Base-by-base conservation (phyloP, 1,140 invertebrate species). In the Cecropterus lyciades region DNA sequence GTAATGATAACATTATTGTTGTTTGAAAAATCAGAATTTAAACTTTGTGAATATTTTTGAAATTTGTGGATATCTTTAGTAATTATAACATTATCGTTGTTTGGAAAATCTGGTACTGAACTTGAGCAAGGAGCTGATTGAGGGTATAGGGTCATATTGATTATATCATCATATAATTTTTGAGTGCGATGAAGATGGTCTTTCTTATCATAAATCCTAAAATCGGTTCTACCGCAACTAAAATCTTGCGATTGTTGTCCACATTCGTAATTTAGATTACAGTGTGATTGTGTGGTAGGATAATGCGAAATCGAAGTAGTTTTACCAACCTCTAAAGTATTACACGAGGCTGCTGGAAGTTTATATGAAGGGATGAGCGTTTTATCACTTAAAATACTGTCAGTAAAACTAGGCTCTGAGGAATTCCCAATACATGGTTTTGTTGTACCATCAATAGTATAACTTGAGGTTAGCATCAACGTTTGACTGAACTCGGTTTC, bases 271-370 rank as follows among this genome's bases (percentile, higher is more conserved):
- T n/a, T 72, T 27, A 80, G 56, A 45, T 69, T 73, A 16, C 51
- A 33, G 24, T 71, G 63, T 43, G 75, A 79, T 20, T 56, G 55
- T 0, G 40, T 24, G 11, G 52, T 67, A 13, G 65, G 59, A 65
- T 68, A 53, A 51, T 79, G 69, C 43, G 67, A 78, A 70, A 73
- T 52, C 8, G 73, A 81, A 65, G 71, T 81, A 13, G 70, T 77
- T 46, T 59, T 69, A 33, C 62, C 70, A 49, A 77, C 75, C 30
- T 70, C 37, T 46, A 73, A 79, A 15, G 64, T 74, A 24, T 76
- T 67, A 56, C 27, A 64, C 10, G 52, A 64, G 49, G 15, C 55
- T 11, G 17, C 27, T 14, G 46, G 24, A 13, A 10, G 10, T 9
- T 45, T 46, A 7, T 37, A 52, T 7, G 33, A 14, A 9, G 55